These are phyloP conservation scores for Hafferia zeledoni DNA, from an alignment of 2,797 vertebrate genomes.

Conservation along the genomic window DNA sequence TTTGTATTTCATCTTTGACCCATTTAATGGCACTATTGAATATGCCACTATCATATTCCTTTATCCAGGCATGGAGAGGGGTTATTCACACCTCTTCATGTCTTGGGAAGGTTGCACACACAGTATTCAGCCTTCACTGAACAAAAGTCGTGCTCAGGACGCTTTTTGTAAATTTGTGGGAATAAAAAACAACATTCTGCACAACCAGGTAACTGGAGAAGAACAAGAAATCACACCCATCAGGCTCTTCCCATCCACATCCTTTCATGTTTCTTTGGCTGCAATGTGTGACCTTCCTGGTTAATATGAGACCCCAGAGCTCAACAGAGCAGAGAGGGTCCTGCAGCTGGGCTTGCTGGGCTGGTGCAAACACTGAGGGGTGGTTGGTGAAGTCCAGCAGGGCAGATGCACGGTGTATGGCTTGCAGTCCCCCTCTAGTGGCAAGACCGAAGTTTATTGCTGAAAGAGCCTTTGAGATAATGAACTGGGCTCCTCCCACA, in stretches of 20 bases:
- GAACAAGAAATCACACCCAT: fast-evolving
- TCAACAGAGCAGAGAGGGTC: background rate
- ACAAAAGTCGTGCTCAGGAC: background rate
- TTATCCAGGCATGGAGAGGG: background rate
- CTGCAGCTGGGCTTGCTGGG: background rate
- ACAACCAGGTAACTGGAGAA: background rate
- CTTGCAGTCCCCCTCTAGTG: conserved; percentile 36
- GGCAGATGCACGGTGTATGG: fast-evolving
- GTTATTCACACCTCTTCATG: background rate
- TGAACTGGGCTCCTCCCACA: background rate
- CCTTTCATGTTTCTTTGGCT: background rate
- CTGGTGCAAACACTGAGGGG: background rate
- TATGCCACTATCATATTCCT: fast-evolving
- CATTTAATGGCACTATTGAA: background rate
- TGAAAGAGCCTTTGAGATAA: fast-evolving
- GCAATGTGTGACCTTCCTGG: background rate
- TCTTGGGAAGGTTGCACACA: background rate
- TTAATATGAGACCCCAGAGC: background rate
- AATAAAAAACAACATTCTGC: background rate
- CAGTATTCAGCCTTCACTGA: background rate
- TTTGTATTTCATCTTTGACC: background rate
- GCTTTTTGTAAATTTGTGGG: background rate
- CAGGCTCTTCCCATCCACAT: fast-evolving
- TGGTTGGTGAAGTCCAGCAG: background rate
- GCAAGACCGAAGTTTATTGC: background rate